Percentiles rank a stretch among this genome's conserved stretches.
Conservation (phyloP, 1,140 invertebrate species). For the Plectus sambesii region DNA sequence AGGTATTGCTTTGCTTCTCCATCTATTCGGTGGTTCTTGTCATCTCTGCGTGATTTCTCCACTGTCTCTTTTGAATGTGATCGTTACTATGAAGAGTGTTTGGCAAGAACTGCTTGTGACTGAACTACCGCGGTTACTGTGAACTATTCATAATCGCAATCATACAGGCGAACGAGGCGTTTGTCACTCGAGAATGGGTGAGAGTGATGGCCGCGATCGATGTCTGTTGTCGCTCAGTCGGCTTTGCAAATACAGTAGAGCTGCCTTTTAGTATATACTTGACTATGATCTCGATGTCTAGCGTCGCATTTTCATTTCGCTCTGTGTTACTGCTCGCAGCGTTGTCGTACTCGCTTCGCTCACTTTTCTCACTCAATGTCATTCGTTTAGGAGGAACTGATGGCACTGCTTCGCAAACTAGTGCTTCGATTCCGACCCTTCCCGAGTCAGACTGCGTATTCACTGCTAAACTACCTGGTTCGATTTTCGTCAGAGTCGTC, state of each 20-base stretch:
- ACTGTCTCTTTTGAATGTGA: background rate
- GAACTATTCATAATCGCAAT: background rate
- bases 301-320: background rate
- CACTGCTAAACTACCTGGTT: constrained; percentile 94
- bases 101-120: background rate
- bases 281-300: background rate
- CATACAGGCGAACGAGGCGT: background rate
- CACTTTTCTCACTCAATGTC: too few species aligned
- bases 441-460: constrained; percentile 92
- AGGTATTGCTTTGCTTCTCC: constrained; percentile 46
- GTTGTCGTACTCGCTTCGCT: too few species aligned
- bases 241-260: background rate
- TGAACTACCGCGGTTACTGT: background rate
- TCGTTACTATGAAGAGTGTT: background rate
- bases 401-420: constrained; percentile 76
- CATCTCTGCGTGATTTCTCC: background rate
- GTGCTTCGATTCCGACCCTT: constrained; percentile 81
- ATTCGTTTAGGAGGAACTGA: constrained; percentile 73
- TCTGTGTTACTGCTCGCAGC: background rate
- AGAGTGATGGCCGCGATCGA: background rate
- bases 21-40: background rate
- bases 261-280: background rate
- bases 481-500: constrained; percentile 11
- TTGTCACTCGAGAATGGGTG: too few species aligned
- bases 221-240: background rate